A percentile compares a stretch with the other conserved stretches of the same genome.
phyloP scores from a whole-genome alignment of 2,113 vertebrate genomes.

The Cyprinodon brontotheroides region DNA sequence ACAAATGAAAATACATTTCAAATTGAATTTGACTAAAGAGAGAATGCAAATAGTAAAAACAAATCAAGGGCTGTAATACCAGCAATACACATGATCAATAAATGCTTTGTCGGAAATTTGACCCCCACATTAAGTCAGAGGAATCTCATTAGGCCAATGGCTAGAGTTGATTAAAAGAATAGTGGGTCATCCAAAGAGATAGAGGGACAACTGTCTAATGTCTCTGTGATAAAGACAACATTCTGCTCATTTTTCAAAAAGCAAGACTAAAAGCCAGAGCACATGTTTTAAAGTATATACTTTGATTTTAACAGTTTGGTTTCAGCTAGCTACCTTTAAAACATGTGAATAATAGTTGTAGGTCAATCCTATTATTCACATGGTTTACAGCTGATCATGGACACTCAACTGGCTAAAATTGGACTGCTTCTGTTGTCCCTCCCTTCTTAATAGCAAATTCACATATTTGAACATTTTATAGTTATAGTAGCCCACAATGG shows the following conservation, averaged over 20 bases:
- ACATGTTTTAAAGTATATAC: not conserved
- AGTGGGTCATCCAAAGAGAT: conserved; percentile 33
- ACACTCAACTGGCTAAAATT: not conserved
- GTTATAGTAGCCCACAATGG: not conserved
- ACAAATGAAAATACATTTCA: conserved; percentile 46
- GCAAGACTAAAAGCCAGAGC: conserved; percentile 2
- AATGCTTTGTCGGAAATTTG: conserved; percentile 59
- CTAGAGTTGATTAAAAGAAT: conserved; percentile 61
- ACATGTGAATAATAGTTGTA: no score
- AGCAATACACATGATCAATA: conserved; percentile 55
- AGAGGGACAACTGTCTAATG: conserved; percentile 6
- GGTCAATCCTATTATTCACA: not conserved
- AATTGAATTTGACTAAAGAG: conserved; percentile 36
- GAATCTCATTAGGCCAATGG: conserved; percentile 49
- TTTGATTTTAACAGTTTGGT: no score
- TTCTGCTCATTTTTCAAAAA: conserved; percentile 49
- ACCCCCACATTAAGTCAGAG: conserved; percentile 41
- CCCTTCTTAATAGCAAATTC: not conserved
- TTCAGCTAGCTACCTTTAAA: no score
- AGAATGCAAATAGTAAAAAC: not conserved
- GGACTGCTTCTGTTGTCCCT: not conserved
- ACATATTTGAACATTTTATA: not conserved
- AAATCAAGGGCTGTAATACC: conserved; percentile 56
- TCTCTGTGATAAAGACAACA: conserved; percentile 23
- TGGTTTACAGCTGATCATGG: not conserved